These are phyloP conservation scores for Cichlasoma orientale DNA, from an alignment of 2,797 vertebrate genomes.

Conservation along the genomic window DNA sequence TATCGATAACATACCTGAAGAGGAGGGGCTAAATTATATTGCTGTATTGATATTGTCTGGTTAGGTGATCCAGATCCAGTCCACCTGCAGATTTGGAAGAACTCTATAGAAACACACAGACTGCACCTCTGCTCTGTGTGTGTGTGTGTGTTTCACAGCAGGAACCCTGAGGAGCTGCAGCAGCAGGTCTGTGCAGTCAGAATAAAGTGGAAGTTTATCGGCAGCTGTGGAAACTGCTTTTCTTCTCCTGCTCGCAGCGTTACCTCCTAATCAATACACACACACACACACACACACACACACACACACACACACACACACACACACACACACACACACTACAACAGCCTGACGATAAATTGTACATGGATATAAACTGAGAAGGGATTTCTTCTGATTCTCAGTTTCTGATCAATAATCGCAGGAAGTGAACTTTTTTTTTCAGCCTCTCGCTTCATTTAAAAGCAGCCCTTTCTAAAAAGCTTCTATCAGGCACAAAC, in stretches of 20 bases:
- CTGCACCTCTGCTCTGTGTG: too few species aligned
- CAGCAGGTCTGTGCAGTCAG: not conserved
- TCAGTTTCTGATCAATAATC: not conserved
- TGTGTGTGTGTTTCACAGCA: not conserved
- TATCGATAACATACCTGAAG: not conserved
- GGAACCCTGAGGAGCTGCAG: not conserved
- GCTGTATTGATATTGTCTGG: not conserved
- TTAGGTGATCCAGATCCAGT: not conserved
- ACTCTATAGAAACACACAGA: too few species aligned
- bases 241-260: not conserved
- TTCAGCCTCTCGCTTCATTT: not conserved
- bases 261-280: not conserved
- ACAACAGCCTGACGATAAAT: not conserved
- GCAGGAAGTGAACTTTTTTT: not conserved
- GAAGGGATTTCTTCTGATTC: not conserved
- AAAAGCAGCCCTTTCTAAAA: not conserved
- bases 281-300: not conserved
- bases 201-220: not conserved
- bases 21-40: not conserved
- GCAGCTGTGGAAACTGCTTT: not conserved
- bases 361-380: not conserved
- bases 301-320: rapidly evolving
- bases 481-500: rapidly evolving
- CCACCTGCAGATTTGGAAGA: not conserved
- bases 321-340: rapidly evolving